These are phyloP conservation scores for Hydropsyche betteni DNA, from an alignment of 2,888 invertebrate genomes.

Conservation along the genomic window DNA sequence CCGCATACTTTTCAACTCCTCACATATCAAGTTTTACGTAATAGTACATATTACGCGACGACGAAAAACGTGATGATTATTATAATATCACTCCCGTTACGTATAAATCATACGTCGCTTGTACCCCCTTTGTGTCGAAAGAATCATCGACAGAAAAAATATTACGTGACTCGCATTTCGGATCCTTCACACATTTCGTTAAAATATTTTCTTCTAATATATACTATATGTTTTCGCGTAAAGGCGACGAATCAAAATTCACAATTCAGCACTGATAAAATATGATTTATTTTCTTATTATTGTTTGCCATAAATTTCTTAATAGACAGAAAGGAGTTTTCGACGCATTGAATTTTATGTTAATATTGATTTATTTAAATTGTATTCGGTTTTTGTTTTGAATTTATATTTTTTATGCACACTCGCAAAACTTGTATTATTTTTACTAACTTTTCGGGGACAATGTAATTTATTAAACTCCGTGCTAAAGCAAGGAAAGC, in stretches of 20 bases:
- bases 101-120: not conserved
- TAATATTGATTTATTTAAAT: not conserved
- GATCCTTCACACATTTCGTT: no score
- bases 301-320: no score
- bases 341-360: not conserved
- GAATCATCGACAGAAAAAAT: no score
- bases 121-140: no score
- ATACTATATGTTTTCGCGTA: no score
- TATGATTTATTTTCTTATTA: no score
- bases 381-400: not conserved
- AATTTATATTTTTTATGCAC: not conserved
- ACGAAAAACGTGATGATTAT: constrained; percentile 18
- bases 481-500: constrained; percentile 3
- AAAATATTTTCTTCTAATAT: no score
- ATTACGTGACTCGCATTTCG: no score
- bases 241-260: no score
- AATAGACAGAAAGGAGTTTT: no score
- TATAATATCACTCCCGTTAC: not conserved
- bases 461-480: not conserved
- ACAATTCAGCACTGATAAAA: no score
- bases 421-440: not conserved
- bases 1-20: constrained; percentile 6
- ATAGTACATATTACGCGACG: not conserved
- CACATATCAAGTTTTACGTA: constrained; percentile 23
- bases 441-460: constrained; percentile 22